These are phyloP conservation scores for Suillia variegata DNA, from an alignment of 2,888 invertebrate species.

Conservation along the genomic window DNA sequence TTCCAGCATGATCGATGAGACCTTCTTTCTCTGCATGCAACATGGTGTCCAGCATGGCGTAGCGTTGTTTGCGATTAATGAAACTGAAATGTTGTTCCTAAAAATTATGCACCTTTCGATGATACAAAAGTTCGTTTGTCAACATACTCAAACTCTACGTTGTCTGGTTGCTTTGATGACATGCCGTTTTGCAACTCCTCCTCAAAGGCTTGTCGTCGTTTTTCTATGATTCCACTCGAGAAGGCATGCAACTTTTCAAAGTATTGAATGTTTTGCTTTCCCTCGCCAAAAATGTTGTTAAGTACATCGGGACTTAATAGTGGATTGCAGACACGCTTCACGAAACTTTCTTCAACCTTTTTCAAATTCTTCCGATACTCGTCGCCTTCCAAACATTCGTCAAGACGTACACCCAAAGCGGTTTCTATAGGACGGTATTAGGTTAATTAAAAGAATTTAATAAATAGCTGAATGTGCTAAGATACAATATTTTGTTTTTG, in stretches of 20 bases:
- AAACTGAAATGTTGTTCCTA: slow-evolving; percentile 25
- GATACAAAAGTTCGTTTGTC: background rate
- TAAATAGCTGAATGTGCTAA: background rate
- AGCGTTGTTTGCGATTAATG: slow-evolving; percentile 41
- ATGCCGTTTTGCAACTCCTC: slow-evolving; percentile 21
- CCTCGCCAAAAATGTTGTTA: slow-evolving; percentile 35
- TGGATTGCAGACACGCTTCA: slow-evolving; percentile 38
- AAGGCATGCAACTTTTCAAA: slow-evolving; percentile 43
- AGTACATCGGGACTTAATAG: slow-evolving; percentile 30
- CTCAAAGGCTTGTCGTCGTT: slow-evolving; percentile 37
- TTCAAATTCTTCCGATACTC: slow-evolving; percentile 41
- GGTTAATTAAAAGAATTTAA: background rate
- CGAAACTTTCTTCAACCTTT: slow-evolving; percentile 42
- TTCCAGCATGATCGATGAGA: slow-evolving; percentile 58
- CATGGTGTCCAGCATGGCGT: slow-evolving; percentile 50
- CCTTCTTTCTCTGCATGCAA: slow-evolving; percentile 46
- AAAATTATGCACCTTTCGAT: background rate
- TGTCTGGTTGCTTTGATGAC: background rate
- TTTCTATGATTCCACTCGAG: slow-evolving; percentile 51
- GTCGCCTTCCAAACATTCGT: slow-evolving; percentile 46
- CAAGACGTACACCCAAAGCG: slow-evolving; percentile 48
- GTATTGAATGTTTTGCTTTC: slow-evolving; percentile 29
- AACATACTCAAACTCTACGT: slow-evolving; percentile 24
- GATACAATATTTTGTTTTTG: background rate
- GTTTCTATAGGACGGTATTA: too few species aligned